phyloP scores from a whole-genome alignment of 2,888 invertebrate species.

The Caenorhabditis sp. region DNA sequence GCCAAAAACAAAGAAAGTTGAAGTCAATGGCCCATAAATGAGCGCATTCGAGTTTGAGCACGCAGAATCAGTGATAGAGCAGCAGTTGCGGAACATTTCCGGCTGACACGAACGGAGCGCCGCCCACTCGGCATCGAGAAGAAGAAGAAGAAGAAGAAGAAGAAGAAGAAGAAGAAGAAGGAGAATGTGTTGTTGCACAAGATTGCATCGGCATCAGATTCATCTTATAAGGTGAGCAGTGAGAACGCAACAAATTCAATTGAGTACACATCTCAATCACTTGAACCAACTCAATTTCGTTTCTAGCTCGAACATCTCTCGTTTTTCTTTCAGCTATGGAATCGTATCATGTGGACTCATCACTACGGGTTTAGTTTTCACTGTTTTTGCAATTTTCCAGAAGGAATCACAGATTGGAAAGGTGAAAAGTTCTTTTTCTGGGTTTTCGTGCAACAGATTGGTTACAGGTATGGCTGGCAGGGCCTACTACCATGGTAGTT shows the following conservation, averaged over 20 bases:
- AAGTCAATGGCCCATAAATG: slow-evolving; percentile 44
- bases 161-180: neutral
- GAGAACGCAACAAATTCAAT: slow-evolving; percentile 12
- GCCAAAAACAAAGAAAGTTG: too few relatives aligned
- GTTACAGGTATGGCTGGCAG: slow-evolving; percentile 74
- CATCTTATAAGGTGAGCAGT: slow-evolving; percentile 75
- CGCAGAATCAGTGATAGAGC: slow-evolving; percentile 21
- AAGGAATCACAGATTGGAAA: slow-evolving; percentile 79
- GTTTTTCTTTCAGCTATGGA: slow-evolving; percentile 78
- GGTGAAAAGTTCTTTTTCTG: slow-evolving; percentile 40
- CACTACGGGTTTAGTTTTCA: slow-evolving; percentile 78
- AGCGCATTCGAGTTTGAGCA: slow-evolving; percentile 18
- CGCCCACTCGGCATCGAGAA: too few relatives aligned
- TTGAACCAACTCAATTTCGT: slow-evolving; percentile 27
- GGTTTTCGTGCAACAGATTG: too few relatives aligned
- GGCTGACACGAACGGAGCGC: slow-evolving; percentile 6
- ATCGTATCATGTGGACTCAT: slow-evolving; percentile 77
- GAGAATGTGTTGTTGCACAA: slow-evolving; percentile 71
- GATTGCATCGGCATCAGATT: slow-evolving; percentile 77
- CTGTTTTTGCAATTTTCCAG: slow-evolving; percentile 78
- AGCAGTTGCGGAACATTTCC: slow-evolving; percentile 26
- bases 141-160: neutral
- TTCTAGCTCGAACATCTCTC: slow-evolving; percentile 5
- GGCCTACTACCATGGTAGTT: slow-evolving; percentile 76
- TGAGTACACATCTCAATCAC: slow-evolving; percentile 3